Evolutionary conservation across 2,113 vertebrate species (phyloP).

Genomic region (Oryctolagus cuniculus): DNA sequence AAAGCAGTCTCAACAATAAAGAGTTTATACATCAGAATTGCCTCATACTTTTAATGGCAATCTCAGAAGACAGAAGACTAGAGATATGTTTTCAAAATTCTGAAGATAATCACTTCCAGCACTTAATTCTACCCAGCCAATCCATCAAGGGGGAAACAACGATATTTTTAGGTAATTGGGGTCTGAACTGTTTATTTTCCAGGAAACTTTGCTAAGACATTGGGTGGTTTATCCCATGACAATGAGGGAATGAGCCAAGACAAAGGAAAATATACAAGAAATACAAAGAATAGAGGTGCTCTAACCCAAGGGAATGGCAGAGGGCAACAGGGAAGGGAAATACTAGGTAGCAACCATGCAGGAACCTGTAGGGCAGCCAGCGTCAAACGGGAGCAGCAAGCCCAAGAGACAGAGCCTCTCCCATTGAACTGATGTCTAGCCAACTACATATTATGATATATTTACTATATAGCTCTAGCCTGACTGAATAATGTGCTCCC

Average conservation of each 20-base stretch:
- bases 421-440: background rate
- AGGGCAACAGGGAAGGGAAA: background rate
- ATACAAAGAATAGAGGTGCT: background rate
- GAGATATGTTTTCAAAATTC: slow-evolving; percentile 36
- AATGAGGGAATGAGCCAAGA: background rate
- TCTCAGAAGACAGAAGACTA: background rate
- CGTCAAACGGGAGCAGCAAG: accelerated
- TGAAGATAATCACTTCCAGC: background rate
- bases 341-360: too few species aligned
- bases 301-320: background rate
- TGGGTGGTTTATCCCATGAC: slow-evolving; percentile 1
- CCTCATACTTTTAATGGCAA: slow-evolving; percentile 4
- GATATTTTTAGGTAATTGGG: background rate
- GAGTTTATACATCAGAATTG: background rate
- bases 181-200: background rate
- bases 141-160: background rate
- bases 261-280: background rate
- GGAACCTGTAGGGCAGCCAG: too few species aligned
- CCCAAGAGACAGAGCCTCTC: background rate
- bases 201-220: slow-evolving; percentile 13
- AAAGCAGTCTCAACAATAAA: background rate
- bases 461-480: too few species aligned
- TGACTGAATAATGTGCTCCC: background rate
- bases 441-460: too few species aligned
- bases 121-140: background rate